phyloP scores from a whole-genome alignment of 1,140 invertebrate species.

The Hyles vespertilio region DNA sequence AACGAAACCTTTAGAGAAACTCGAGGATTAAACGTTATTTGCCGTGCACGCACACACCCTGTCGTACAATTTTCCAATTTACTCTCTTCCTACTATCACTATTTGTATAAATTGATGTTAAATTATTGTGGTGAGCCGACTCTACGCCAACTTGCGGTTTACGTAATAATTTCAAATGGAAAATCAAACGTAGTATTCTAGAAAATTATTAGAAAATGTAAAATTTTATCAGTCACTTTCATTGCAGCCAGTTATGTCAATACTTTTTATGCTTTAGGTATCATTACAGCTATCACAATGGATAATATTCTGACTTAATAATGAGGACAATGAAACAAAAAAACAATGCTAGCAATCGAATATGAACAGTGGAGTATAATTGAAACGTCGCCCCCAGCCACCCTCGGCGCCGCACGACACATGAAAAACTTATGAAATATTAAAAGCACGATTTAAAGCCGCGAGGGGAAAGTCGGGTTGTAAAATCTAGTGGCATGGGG shows the following conservation, averaged over 20 bases:
- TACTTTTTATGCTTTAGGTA: no score
- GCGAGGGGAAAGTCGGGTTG: conserved; percentile 42
- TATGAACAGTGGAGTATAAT: conserved; percentile 42
- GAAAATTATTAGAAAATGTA: no score
- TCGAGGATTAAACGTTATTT: no score
- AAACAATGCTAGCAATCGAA: conserved; percentile 36
- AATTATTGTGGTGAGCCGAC: conserved; percentile 11
- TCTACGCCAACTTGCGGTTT: conserved; percentile 19
- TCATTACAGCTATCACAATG: no score
- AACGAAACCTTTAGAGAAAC: no score
- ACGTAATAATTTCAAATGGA: conserved; percentile 18
- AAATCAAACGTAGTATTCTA: no score
- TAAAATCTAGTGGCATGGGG: conserved; percentile 54
- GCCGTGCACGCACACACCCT: no score
- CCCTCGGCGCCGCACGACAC: conserved; percentile 62
- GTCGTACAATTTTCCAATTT: conserved; percentile 4
- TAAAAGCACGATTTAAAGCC: conserved; percentile 54
- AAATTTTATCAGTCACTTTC: no score
- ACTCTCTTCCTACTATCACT: conserved; percentile 3
- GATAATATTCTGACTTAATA: no score
- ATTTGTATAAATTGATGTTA: conserved; percentile 2
- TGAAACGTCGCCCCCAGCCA: conserved; percentile 41
- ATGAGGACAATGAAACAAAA: conserved; percentile 19
- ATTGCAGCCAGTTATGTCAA: no score
- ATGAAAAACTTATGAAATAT: conserved; percentile 67